Conservation (phyloP, 2,888 invertebrate species). For the Latrodectus elegans region DNA sequence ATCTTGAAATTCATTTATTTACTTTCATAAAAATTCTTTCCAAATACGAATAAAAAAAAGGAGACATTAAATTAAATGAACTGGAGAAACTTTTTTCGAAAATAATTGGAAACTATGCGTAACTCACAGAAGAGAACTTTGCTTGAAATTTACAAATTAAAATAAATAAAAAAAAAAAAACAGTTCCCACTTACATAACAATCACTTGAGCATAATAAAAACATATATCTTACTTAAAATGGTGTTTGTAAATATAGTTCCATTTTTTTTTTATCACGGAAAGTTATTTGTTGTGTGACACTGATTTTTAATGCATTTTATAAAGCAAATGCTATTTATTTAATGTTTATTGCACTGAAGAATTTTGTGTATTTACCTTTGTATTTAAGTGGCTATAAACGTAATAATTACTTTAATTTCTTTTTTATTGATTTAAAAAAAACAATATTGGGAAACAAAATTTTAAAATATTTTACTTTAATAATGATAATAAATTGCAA, state of each 20-base stretch:
- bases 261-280: constrained; percentile 40
- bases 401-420: neutral
- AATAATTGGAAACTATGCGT: too few species aligned
- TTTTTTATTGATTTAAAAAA: neutral
- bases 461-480: neutral
- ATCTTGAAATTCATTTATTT: too few species aligned
- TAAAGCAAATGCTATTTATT: constrained; percentile 1
- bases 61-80: too few species aligned
- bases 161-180: too few species aligned
- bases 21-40: too few species aligned
- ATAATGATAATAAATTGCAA: neutral
- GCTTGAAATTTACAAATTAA: too few species aligned
- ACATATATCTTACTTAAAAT: neutral
- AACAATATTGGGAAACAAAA: neutral
- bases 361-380: neutral
- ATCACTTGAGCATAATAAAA: constrained; percentile 4
- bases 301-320: constrained; percentile 1
- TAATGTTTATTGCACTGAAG: constrained; percentile 19
- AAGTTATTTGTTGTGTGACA: constrained; percentile 35
- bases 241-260: constrained; percentile 52
- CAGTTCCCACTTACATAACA: constrained; percentile 11
- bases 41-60: too few species aligned
- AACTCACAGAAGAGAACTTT: too few species aligned
- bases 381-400: neutral
- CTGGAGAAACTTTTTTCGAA: too few species aligned